These are phyloP conservation scores for Dyspetes luteomarginatus DNA, from an alignment of 2,888 invertebrate species.

Conservation along the genomic window DNA sequence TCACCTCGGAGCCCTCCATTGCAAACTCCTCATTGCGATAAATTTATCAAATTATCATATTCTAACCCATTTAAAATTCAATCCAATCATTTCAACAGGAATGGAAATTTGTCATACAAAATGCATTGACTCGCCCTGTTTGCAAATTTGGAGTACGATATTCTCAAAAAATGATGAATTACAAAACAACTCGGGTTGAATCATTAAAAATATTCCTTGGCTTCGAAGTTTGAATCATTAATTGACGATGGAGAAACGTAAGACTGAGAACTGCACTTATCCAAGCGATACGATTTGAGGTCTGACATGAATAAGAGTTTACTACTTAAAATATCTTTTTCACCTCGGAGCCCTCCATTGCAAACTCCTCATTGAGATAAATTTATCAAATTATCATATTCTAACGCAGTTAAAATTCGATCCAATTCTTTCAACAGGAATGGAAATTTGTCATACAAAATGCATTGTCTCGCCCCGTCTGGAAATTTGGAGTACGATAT, in stretches of 20 bases:
- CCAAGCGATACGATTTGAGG: conserved; percentile 14
- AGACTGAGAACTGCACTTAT: conserved; percentile 53
- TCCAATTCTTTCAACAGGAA: background rate
- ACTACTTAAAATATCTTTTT: conserved; percentile 29
- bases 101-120: too few species aligned
- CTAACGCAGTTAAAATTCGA: background rate
- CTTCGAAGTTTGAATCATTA: too few species aligned
- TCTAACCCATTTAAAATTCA: background rate
- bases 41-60: conserved; percentile 9
- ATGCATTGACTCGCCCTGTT: too few species aligned
- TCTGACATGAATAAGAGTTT: conserved; percentile 54
- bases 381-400: conserved; percentile 7
- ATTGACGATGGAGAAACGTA: conserved; percentile 4
- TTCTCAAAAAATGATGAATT: too few species aligned
- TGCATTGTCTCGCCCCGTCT: too few species aligned
- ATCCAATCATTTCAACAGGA: background rate
- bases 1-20: background rate
- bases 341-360: background rate
- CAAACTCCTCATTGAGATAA: background rate
- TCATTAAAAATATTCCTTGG: too few species aligned
- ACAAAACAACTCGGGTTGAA: too few species aligned
- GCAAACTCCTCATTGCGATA: background rate
- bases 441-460: too few species aligned
- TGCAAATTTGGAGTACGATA: too few species aligned
- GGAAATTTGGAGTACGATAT: too few species aligned